Percentiles rank a stretch among this genome's conserved stretches.
phyloP scores from a whole-genome alignment of 2,113 vertebrate genomes.

The Caracal caracal region DNA sequence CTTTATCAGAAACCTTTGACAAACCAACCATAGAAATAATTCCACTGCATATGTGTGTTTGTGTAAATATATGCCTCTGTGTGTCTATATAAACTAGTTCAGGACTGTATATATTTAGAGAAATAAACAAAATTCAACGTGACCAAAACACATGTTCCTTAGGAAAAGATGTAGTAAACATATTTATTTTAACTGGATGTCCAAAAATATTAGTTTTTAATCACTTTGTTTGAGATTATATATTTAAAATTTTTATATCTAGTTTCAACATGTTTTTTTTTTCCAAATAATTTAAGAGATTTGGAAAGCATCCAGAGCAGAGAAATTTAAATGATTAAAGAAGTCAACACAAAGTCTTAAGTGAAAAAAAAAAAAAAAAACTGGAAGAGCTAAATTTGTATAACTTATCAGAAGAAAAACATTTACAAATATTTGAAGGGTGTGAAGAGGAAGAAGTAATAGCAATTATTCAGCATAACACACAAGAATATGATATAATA shows the following conservation, averaged over 20 bases:
- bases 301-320: neutral
- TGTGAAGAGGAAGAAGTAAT: constrained; percentile 21
- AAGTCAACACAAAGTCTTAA: neutral
- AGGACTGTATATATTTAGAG: neutral
- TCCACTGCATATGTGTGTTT: neutral
- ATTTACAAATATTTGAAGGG: constrained; percentile 56
- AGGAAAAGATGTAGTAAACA: neutral
- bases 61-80: neutral
- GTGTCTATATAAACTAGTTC: neutral
- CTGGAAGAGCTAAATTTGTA: neutral
- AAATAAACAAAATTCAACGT: neutral
- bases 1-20: neutral
- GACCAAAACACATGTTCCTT: neutral
- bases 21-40: neutral
- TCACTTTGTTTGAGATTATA: neutral
- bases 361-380: constrained; percentile 31
- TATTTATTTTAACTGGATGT: neutral
- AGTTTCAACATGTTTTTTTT: neutral
- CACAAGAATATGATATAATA: neutral
- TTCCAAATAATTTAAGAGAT: neutral
- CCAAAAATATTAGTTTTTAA: neutral
- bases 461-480: neutral
- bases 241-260: neutral
- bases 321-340: constrained; percentile 34
- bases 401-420: neutral